Evolutionary conservation across 1,140 invertebrate species (phyloP).

Genomic region (Whitmania pigra): DNA sequence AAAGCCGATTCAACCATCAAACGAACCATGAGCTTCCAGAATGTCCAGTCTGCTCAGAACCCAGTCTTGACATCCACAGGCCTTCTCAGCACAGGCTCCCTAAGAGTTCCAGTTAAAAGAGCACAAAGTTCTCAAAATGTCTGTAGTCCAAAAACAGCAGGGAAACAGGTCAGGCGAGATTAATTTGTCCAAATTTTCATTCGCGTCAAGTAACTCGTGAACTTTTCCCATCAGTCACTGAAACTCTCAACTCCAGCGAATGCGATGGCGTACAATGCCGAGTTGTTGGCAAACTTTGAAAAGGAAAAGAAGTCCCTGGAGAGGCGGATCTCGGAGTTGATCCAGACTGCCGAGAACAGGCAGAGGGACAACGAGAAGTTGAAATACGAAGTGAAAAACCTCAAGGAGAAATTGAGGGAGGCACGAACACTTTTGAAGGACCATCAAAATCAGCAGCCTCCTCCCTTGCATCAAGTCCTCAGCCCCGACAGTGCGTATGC

Average conservation of each 20-base stretch:
- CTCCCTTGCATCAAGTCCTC: constrained; percentile 20
- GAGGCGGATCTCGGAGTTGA: constrained; percentile 38
- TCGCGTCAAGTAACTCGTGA: not conserved
- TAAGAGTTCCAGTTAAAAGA: constrained; percentile 30
- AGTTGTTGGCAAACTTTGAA: constrained; percentile 41
- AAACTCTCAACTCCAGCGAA: constrained; percentile 38
- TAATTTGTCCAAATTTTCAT: not conserved
- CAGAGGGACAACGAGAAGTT: constrained; percentile 42
- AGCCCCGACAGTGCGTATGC: constrained; percentile 2
- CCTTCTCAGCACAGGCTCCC: not conserved
- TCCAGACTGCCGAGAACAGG: constrained; percentile 37
- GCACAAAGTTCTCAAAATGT: constrained; percentile 40
- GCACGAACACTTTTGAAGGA: not conserved
- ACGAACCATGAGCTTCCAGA: constrained; percentile 23
- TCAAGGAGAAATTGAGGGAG: constrained; percentile 15
- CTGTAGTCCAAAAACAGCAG: constrained; percentile 13
- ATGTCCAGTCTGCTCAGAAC: constrained; percentile 27
- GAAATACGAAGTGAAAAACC: constrained; percentile 25
- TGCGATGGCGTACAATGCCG: constrained; percentile 43
- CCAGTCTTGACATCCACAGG: constrained; percentile 18
- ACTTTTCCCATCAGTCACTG: constrained; percentile 26
- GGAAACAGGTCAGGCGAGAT: not conserved
- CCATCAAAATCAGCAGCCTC: constrained; percentile 31
- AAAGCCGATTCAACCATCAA: constrained; percentile 17
- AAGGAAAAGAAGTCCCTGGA: constrained; percentile 41